Conservation (phyloP, 2,797 vertebrate genomes). For the Macropodus opercularis region DNA sequence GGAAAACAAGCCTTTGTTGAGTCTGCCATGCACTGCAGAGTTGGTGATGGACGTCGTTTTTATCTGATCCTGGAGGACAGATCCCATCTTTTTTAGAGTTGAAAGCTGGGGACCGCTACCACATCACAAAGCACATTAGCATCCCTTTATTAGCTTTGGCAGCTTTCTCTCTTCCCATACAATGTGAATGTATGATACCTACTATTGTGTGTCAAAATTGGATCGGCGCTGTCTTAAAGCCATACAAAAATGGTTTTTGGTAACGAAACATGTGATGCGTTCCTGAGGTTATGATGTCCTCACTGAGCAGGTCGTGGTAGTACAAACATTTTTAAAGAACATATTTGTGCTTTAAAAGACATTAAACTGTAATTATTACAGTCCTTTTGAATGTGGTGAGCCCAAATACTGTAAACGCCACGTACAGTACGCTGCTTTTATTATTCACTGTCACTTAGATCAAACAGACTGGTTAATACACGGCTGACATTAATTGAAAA, state of each 20-base stretch:
- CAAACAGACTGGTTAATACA: conserved; percentile 42
- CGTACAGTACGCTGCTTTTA: conserved; percentile 30
- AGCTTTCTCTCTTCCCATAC: conserved; percentile 59
- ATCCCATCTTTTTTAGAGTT: conserved; percentile 67
- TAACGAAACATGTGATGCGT: conserved; percentile 3
- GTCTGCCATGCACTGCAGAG: conserved; percentile 59
- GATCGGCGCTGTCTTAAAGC: conserved; percentile 33
- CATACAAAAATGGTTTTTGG: conserved; percentile 20
- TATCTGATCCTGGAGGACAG: conserved; percentile 69
- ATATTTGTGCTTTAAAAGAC: conserved; percentile 3
- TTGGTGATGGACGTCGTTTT: conserved; percentile 63
- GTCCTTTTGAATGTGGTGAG: too few species aligned
- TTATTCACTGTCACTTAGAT: conserved; percentile 35
- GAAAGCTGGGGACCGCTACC: conserved; percentile 52
- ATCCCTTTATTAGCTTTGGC: conserved; percentile 68
- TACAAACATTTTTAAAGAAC: conserved; percentile 6
- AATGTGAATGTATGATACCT: conserved; percentile 73
- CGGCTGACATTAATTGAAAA: conserved; percentile 29
- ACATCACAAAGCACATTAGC: conserved; percentile 68
- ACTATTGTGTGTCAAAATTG: conserved; percentile 51
- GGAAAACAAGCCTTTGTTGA: conserved; percentile 63
- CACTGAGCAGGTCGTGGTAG: conserved; percentile 3
- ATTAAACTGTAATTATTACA: conserved; percentile 19
- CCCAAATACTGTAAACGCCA: conserved; percentile 27
- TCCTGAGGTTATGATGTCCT: neutral